Evolutionary conservation across 2,888 invertebrate species (phyloP).

Genomic region (Nephrotoma guestfalica): DNA sequence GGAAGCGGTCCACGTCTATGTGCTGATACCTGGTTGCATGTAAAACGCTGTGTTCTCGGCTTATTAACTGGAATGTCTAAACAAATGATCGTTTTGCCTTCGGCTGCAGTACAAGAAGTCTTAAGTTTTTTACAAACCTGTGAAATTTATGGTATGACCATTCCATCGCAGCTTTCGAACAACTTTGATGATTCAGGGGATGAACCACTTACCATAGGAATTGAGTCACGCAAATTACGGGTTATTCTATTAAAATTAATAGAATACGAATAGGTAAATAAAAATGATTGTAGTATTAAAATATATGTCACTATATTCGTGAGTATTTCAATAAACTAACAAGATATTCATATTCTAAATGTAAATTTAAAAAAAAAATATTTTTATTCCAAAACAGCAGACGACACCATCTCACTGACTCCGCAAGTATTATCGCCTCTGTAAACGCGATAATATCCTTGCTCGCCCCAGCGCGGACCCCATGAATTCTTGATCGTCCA

Average conservation of each 20-base stretch:
- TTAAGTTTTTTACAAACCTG: conserved; percentile 74
- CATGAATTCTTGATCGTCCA: conserved; percentile 95
- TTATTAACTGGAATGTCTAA: conserved; percentile 72
- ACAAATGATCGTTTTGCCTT: conserved; percentile 67
- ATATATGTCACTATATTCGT: not conserved
- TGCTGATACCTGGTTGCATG: conserved; percentile 97
- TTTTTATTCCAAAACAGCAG: conserved; percentile 52
- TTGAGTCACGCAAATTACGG: conserved; percentile 29
- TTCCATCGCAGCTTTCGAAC: conserved; percentile 26
- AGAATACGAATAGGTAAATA: conserved; percentile 22
- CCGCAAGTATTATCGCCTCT: conserved; percentile 91
- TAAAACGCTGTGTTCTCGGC: conserved; percentile 87
- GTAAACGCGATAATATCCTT: conserved; percentile 88
- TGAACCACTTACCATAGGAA: conserved; percentile 28
- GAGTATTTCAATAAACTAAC: not conserved
- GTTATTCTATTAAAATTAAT: conserved; percentile 26
- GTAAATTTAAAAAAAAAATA: not conserved
- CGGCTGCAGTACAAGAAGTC: conserved; percentile 68
- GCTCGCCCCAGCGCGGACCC: conserved; percentile 83
- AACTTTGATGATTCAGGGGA: conserved; percentile 24
- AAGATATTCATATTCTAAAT: not conserved
- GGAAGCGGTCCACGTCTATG: conserved; percentile 56
- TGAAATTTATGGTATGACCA: conserved; percentile 39
- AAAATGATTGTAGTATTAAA: not conserved
- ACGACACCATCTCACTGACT: conserved; percentile 79